Percentiles rank a stretch among this genome's conserved stretches.
Conservation (phyloP, 2,113 vertebrate genomes). For the Eonycteris spelaea region DNA sequence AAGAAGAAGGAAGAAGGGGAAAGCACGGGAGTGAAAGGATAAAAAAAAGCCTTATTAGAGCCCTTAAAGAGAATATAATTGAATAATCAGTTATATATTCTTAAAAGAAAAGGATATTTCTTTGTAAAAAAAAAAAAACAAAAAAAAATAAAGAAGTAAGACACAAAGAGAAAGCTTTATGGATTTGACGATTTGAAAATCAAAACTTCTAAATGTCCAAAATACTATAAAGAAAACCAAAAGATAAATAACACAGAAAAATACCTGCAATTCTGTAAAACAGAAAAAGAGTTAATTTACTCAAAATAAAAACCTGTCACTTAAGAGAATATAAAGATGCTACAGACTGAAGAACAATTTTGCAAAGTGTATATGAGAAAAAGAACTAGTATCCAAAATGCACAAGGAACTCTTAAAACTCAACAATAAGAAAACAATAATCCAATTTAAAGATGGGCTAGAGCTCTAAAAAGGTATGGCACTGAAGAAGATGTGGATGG, state of each 20-base stretch:
- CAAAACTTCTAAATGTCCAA: background rate
- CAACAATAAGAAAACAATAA: background rate
- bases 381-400: background rate
- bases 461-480: background rate
- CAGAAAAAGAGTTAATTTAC: background rate
- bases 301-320: background rate
- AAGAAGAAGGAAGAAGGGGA: background rate
- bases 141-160: background rate
- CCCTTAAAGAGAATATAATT: background rate
- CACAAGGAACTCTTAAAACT: background rate
- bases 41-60: background rate
- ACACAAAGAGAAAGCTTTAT: background rate
- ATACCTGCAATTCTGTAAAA: background rate
- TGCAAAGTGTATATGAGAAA: background rate
- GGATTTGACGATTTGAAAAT: background rate
- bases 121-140: no score
- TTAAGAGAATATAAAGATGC: background rate
- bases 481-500: background rate
- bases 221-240: background rate
- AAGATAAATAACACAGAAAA: background rate
- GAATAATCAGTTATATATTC: background rate
- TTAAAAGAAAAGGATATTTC: background rate
- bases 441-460: background rate
- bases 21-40: slow-evolving; percentile 27
- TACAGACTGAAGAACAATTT: background rate